phyloP scores from a whole-genome alignment of 2,797 vertebrate genomes.

The Botia kubotai region DNA sequence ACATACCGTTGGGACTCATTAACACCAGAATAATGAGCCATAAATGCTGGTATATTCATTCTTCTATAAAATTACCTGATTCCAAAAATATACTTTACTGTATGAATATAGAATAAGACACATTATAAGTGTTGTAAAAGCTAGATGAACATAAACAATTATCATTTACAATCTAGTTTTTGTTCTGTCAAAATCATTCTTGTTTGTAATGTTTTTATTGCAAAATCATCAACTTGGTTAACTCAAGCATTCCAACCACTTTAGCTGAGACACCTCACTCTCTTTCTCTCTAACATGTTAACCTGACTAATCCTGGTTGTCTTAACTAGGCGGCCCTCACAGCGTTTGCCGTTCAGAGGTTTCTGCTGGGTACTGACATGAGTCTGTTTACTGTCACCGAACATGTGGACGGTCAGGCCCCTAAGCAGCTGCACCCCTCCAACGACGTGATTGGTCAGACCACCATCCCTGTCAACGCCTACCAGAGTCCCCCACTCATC shows the following conservation, averaged over 20 bases:
- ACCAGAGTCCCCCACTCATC: conserved; percentile 93
- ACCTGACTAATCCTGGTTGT: conserved; percentile 31
- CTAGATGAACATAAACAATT: not conserved
- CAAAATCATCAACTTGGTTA: not conserved
- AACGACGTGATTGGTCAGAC: conserved; percentile 83
- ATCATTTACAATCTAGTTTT: not conserved
- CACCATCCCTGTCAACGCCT: conserved; percentile 88
- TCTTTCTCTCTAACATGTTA: conserved; percentile 33
- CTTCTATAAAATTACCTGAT: not conserved
- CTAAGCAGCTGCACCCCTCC: conserved; percentile 79
- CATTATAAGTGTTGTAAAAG: too few species aligned
- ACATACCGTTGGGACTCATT: too few species aligned
- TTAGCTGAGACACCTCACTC: not conserved
- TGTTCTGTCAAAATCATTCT: not conserved
- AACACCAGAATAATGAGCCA: not conserved
- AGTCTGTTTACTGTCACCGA: conserved; percentile 92
- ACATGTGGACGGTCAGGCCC: conserved; percentile 76
- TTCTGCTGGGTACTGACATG: conserved; percentile 90
- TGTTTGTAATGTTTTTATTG: not conserved
- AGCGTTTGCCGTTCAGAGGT: conserved; percentile 88
- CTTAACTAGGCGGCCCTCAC: conserved; percentile 84
- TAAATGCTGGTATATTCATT: not conserved
- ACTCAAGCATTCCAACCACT: not conserved
- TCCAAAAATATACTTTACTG: too few species aligned
- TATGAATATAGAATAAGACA: too few species aligned